Percentiles rank a stretch among this genome's conserved stretches.
These are phyloP conservation scores for Galeopsomyia nigrocyanea DNA, from an alignment of 2,888 invertebrate species.

Conservation along the genomic window DNA sequence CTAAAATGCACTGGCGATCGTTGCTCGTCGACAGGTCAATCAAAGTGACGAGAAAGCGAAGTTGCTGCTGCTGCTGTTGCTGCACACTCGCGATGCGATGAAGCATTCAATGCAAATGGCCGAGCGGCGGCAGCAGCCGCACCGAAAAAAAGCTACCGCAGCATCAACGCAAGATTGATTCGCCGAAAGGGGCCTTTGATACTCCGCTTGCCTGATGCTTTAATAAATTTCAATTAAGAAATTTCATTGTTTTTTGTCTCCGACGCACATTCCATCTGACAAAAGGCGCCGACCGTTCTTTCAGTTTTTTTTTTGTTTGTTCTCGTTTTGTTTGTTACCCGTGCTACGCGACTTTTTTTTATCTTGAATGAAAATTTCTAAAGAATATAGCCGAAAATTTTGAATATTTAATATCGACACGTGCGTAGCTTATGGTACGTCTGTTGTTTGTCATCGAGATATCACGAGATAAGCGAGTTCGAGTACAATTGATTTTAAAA, in stretches of 20 bases:
- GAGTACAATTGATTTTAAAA: too few relatives aligned
- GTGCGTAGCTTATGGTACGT: too few relatives aligned
- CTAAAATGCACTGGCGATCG: constrained; percentile 15
- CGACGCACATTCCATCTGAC: constrained; percentile 10
- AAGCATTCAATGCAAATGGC: constrained; percentile 49
- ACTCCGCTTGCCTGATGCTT: constrained; percentile 36
- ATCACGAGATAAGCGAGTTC: too few relatives aligned
- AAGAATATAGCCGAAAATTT: too few relatives aligned
- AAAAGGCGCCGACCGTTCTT: neutral
- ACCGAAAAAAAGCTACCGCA: constrained; percentile 12
- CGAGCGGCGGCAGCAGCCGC: neutral
- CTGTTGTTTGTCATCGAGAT: too few relatives aligned
- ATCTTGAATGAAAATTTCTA: neutral
- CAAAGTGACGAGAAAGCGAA: constrained; percentile 45
- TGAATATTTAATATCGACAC: neutral
- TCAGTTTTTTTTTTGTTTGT: too few relatives aligned
- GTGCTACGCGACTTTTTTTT: neutral
- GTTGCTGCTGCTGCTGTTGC: neutral
- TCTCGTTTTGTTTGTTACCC: neutral
- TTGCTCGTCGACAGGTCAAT: constrained; percentile 45
- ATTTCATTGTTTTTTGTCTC: constrained; percentile 44
- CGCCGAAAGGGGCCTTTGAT: constrained; percentile 38
- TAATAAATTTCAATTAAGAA: constrained; percentile 50
- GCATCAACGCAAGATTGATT: constrained; percentile 38
- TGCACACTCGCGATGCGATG: constrained; percentile 21